These are phyloP conservation scores for Takifugu ocellatus DNA, from an alignment of 2,797 vertebrate species.

Conservation along the genomic window DNA sequence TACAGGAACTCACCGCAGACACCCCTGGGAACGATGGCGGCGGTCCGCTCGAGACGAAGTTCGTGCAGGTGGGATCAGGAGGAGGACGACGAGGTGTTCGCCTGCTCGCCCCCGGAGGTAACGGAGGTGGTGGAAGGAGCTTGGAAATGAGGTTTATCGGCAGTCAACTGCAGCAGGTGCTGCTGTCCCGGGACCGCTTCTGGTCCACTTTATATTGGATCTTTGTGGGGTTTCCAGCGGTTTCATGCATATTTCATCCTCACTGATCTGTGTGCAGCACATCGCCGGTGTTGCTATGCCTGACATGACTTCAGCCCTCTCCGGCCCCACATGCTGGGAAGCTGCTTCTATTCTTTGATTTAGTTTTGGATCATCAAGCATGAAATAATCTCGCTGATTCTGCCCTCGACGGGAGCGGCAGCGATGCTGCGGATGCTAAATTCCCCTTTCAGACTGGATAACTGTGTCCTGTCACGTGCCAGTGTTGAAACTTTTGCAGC, in stretches of 20 bases:
- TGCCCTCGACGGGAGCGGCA: constrained; percentile 25
- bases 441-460: not conserved
- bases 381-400: constrained; percentile 51
- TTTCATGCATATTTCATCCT: constrained; percentile 58
- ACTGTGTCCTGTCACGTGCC: not conserved
- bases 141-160: no score
- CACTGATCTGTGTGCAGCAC: constrained; percentile 52
- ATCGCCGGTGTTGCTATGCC: constrained; percentile 18
- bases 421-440: constrained; percentile 11
- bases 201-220: constrained; percentile 4
- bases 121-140: not conserved
- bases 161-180: no score
- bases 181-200: not conserved
- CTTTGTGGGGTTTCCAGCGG: constrained; percentile 38
- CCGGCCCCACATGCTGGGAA: constrained; percentile 16
- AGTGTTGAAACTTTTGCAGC: not conserved
- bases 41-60: constrained; percentile 27
- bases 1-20: constrained; percentile 11
- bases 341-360: constrained; percentile 23
- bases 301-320: constrained; percentile 44
- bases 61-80: constrained; percentile 2
- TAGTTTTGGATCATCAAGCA: constrained; percentile 7
- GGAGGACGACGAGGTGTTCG: constrained; percentile 38
- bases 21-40: constrained; percentile 2
- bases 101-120: constrained; percentile 43